These are phyloP conservation scores for Tachuris rubrigastra DNA, from an alignment of 2,113 vertebrate species.

Conservation along the genomic window DNA sequence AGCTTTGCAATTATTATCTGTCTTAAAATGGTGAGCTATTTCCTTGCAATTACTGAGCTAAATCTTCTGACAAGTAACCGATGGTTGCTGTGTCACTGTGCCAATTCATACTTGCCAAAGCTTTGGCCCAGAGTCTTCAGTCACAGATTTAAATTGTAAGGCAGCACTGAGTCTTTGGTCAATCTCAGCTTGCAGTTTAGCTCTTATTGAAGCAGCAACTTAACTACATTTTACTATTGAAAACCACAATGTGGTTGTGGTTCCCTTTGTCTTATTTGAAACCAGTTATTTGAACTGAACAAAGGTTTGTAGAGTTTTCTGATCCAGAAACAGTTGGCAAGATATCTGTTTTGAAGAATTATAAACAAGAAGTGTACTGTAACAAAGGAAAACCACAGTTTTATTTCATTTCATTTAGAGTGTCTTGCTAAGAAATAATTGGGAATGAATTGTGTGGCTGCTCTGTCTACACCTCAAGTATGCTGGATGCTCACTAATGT, in stretches of 20 bases:
- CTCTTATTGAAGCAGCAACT: neutral
- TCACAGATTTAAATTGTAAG: neutral
- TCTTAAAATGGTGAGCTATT: neutral
- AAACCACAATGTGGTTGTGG: neutral
- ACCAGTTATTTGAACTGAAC: neutral
- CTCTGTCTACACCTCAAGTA: neutral
- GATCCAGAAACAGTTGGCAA: neutral
- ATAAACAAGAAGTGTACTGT: neutral
- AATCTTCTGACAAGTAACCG: neutral
- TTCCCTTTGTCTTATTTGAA: slow-evolving; percentile 28
- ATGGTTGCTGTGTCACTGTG: neutral
- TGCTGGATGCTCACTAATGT: neutral
- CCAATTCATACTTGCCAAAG: neutral
- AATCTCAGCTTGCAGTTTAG: neutral
- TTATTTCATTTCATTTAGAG: neutral
- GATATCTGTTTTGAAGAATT: neutral
- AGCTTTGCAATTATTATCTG: neutral
- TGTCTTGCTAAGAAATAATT: neutral
- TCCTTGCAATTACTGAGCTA: neutral
- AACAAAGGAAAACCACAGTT: neutral
- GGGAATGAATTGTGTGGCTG: neutral
- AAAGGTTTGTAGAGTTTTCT: neutral
- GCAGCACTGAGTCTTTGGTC: neutral
- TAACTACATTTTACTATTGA: neutral
- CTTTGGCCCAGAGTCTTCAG: neutral